Evolutionary conservation across 2,797 vertebrate species (phyloP).

Genomic region (Microcaecilia unicolor): DNA sequence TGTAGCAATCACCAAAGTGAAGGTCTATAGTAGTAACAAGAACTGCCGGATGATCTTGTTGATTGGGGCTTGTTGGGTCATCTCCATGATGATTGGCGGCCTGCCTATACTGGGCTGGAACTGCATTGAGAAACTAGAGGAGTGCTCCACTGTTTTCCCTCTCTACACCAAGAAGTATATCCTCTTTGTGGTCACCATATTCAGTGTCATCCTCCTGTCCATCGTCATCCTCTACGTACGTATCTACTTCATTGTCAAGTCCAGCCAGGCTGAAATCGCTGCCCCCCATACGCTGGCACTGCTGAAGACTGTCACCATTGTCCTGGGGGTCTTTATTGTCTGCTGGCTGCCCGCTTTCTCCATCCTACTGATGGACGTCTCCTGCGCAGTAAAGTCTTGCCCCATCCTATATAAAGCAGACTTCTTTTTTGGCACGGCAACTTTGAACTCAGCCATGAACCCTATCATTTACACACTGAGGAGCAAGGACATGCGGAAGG

Average conservation of each 20-base stretch:
- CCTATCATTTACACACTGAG: constrained; percentile 86
- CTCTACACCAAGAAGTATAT: constrained; percentile 88
- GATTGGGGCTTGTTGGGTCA: constrained; percentile 85
- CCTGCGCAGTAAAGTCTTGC: constrained; percentile 59
- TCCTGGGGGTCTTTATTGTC: constrained; percentile 85
- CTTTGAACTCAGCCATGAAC: constrained; percentile 87
- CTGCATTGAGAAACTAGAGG: constrained; percentile 63
- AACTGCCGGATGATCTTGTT: constrained; percentile 85
- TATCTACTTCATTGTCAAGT: constrained; percentile 89
- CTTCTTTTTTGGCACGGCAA: constrained; percentile 82
- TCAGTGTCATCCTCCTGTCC: constrained; percentile 75
- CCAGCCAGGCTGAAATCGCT: constrained; percentile 77
- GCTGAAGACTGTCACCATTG: constrained; percentile 90
- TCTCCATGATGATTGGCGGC: constrained; percentile 78
- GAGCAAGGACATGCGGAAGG: constrained; percentile 87
- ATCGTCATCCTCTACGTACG: constrained; percentile 82
- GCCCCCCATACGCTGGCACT: constrained; percentile 68
- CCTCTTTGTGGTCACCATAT: constrained; percentile 80
- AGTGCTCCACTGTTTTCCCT: constrained; percentile 82
- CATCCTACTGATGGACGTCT: constrained; percentile 79
- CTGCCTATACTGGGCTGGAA: constrained; percentile 93
- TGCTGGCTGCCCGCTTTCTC: constrained; percentile 88
- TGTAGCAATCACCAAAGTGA: constrained; percentile 84
- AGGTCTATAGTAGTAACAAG: constrained; percentile 79
- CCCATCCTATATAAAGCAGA: constrained; percentile 66